These are phyloP conservation scores for Antheraea assamensis DNA, from an alignment of 2,888 invertebrate genomes.

Conservation along the genomic window DNA sequence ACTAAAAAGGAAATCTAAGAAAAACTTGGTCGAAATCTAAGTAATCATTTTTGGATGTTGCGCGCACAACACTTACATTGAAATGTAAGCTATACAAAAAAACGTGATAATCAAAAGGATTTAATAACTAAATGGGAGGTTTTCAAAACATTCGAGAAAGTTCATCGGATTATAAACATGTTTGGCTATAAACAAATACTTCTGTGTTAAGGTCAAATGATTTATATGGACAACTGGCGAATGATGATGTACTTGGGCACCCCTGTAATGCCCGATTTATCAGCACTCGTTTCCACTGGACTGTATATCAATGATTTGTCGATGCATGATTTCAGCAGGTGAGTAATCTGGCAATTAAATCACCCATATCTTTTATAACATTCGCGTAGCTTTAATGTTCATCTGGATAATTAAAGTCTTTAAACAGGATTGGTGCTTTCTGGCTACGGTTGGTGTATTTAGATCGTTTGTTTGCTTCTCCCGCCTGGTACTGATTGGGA, in stretches of 20 bases:
- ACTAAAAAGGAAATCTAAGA: no score
- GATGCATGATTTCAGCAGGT: slow-evolving; percentile 99
- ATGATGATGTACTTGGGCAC: slow-evolving; percentile 98
- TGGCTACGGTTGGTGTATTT: no score
- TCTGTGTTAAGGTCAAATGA: slow-evolving; percentile 92
- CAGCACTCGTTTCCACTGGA: slow-evolving; percentile 95
- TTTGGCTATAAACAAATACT: not conserved
- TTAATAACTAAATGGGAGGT: not conserved
- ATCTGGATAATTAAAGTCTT: not conserved
- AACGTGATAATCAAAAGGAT: no score
- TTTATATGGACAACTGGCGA: slow-evolving; percentile 99
- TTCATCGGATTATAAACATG: no score
- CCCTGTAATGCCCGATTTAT: slow-evolving; percentile 97
- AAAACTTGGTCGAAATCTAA: no score
- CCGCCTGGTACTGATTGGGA: no score
- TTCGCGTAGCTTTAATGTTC: not conserved
- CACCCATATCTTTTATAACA: not conserved
- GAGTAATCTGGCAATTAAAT: slow-evolving; percentile 26
- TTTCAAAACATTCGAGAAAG: not conserved
- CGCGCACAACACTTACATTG: no score
- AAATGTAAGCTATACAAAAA: no score
- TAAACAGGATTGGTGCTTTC: not conserved
- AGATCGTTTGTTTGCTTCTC: no score
- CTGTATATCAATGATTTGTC: slow-evolving; percentile 98
- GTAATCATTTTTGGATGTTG: no score